Evolutionary conservation across 1,140 invertebrate genomes (phyloP).

Genomic region (Anadara kagoshimensis): DNA sequence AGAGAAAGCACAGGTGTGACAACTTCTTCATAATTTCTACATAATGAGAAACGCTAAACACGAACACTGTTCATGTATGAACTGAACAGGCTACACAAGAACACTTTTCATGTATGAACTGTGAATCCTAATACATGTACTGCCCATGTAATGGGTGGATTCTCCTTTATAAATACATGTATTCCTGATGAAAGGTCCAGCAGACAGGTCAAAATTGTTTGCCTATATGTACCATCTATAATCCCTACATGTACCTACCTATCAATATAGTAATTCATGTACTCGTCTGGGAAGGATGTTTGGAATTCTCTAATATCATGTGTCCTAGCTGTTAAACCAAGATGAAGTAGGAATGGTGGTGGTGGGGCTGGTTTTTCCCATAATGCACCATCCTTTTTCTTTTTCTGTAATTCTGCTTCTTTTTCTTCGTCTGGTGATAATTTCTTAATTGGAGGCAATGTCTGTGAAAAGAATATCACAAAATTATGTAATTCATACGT

Average conservation of each 20-base stretch:
- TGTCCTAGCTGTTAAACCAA: conserved; percentile 73
- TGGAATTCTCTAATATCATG: conserved; percentile 71
- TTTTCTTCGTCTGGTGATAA: conserved; percentile 62
- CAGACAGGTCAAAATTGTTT: too few species aligned
- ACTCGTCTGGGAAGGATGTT: conserved; percentile 67
- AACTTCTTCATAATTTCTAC: too few species aligned
- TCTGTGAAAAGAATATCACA: conserved; percentile 42
- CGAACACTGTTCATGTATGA: too few species aligned
- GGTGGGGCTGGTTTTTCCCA: conserved; percentile 69
- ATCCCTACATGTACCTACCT: conserved; percentile 43
- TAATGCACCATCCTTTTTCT: conserved; percentile 53
- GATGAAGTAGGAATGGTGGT: conserved; percentile 69
- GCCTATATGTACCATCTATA: too few species aligned
- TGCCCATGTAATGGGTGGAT: too few species aligned
- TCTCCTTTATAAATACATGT: too few species aligned
- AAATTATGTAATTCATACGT: not conserved
- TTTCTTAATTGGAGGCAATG: conserved; percentile 69
- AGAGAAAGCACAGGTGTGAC: too few species aligned
- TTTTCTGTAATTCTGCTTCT: conserved; percentile 29
- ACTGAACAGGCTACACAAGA: too few species aligned
- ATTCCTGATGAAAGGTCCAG: too few species aligned
- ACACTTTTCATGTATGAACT: too few species aligned
- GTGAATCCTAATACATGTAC: too few species aligned
- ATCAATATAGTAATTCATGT: conserved; percentile 67
- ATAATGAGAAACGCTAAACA: too few species aligned